These are phyloP conservation scores for Poecilus cupreus DNA, from an alignment of 2,888 invertebrate genomes.

Conservation along the genomic window DNA sequence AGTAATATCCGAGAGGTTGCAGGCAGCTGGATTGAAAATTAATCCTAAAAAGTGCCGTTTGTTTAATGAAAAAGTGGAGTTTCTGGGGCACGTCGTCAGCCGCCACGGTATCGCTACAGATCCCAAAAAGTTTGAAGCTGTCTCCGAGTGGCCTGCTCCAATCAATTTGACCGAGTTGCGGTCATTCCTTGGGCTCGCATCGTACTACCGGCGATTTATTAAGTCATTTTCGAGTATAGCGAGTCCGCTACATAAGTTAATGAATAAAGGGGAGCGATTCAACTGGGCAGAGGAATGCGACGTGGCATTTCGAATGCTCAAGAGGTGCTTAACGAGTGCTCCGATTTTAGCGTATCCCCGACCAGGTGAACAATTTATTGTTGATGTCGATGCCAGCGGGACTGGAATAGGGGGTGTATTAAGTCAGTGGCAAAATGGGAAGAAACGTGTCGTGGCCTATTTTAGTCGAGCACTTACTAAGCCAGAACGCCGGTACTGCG, in stretches of 20 bases:
- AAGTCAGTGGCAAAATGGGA: constrained; percentile 27
- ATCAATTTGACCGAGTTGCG: constrained; percentile 34
- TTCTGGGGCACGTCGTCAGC: constrained; percentile 64
- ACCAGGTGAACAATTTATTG: constrained; percentile 10
- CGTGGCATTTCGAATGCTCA: neutral
- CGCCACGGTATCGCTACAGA: constrained; percentile 60
- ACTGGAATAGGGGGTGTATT: constrained; percentile 39
- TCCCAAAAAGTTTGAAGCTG: neutral
- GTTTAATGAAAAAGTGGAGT: neutral
- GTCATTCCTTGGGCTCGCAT: constrained; percentile 55
- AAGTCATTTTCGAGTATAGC: neutral
- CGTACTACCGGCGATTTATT: constrained; percentile 65
- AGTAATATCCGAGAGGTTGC: neutral
- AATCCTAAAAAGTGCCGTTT: neutral
- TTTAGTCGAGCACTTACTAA: constrained; percentile 8
- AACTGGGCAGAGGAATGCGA: neutral
- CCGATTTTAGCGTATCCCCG: constrained; percentile 15
- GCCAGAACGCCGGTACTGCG: constrained; percentile 16
- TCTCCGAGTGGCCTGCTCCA: neutral
- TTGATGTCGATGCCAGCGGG: constrained; percentile 30
- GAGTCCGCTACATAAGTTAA: constrained; percentile 60
- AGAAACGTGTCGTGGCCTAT: constrained; percentile 37
- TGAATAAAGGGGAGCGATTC: constrained; percentile 57
- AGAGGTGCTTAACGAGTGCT: neutral
- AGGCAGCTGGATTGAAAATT: neutral